Conservation (phyloP, 2,888 invertebrate species). For the Petrolisthes cinctipes region DNA sequence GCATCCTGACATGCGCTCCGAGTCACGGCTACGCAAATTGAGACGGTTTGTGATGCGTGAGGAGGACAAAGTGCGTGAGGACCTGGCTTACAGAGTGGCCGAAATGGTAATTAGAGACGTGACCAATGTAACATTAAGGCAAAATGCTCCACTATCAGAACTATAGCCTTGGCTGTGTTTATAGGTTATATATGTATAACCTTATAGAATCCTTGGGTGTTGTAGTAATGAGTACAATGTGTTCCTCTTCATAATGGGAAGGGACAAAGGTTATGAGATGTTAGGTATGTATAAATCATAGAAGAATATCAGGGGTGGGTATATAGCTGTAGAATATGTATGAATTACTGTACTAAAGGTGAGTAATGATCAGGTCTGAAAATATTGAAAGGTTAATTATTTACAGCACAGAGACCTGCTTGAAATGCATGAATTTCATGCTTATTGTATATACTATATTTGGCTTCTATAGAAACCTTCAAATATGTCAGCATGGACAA, state of each 20-base stretch:
- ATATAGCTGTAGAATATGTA: no score
- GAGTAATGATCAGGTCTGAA: no score
- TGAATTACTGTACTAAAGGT: no score
- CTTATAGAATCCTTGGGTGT: not conserved
- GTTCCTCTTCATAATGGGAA: not conserved
- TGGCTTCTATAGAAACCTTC: no score
- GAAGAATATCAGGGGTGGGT: no score
- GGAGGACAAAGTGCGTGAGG: conserved; percentile 90
- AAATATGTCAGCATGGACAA: no score
- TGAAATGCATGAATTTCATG: no score
- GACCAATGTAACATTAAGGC: conserved; percentile 83
- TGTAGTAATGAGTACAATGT: not conserved
- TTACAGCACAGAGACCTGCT: no score
- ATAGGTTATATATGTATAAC: not conserved
- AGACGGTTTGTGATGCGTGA: conserved; percentile 70
- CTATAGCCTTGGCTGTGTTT: not conserved
- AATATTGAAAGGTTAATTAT: no score
- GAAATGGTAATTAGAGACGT: conserved; percentile 97
- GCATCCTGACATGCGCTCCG: conserved; percentile 71
- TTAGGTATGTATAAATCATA: no score
- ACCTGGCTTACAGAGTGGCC: conserved; percentile 96
- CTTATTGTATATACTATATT: no score
- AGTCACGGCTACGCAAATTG: conserved; percentile 79
- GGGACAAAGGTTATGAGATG: no score
- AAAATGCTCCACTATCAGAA: not conserved